These are phyloP conservation scores for Toxotes lorentzi DNA, from an alignment of 2,797 vertebrate species.

Conservation along the genomic window DNA sequence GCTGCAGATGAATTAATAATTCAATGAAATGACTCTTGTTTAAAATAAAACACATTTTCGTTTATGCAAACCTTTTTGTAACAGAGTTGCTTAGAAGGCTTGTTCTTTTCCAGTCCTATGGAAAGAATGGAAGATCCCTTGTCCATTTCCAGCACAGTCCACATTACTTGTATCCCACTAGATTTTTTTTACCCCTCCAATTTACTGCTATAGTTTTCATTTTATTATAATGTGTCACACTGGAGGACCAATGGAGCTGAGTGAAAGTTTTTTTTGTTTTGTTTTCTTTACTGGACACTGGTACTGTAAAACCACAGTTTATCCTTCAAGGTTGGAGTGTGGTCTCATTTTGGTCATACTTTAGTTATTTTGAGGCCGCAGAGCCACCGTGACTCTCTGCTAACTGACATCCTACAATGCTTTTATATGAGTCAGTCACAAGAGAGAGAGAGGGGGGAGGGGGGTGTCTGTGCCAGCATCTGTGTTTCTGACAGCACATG, in stretches of 20 bases:
- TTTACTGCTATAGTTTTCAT: neutral
- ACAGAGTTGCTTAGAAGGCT: too few relatives aligned
- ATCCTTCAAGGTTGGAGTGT: conserved; percentile 34
- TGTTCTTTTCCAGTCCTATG: neutral
- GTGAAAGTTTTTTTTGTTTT: neutral
- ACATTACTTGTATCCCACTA: neutral
- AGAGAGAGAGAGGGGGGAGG: conserved; percentile 25
- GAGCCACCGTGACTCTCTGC: conserved; percentile 59
- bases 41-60: neutral
- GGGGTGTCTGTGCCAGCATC: conserved; percentile 16
- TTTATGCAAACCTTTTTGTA: neutral
- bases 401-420: conserved; percentile 42
- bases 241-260: neutral
- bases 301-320: conserved; percentile 51
- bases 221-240: neutral
- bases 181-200: neutral
- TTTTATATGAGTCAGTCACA: conserved; percentile 35
- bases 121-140: neutral
- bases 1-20: neutral
- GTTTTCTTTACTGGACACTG: conserved; percentile 10
- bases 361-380: conserved; percentile 47
- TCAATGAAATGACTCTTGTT: too few relatives aligned
- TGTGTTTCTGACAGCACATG: conserved; percentile 46
- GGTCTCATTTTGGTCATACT: conserved; percentile 48
- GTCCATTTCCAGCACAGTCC: neutral